Evolutionary conservation across 2,888 invertebrate genomes (phyloP), one percentile per base, ranked within the genome.

Genomic region (Acleris cristana): DNA sequence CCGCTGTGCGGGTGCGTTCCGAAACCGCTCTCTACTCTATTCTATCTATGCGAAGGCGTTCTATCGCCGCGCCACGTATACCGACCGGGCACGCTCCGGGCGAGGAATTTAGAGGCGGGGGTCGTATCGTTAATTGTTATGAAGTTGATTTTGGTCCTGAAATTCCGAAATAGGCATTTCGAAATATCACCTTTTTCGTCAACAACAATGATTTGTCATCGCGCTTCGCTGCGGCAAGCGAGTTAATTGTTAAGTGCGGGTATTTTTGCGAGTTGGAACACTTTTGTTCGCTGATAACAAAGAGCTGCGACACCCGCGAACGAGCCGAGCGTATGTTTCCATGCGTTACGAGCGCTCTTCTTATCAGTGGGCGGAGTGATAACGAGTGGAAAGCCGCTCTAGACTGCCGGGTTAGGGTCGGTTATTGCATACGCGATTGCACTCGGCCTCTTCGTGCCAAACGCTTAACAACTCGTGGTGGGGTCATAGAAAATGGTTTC

Each of bases 21-120:
- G 91, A 92, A 92, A 92, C 92, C 92, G 91, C 92, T 92, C 92
- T 92, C 92, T 92, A 92, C 92, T 92, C 92, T 92, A 92, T 92
- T 92, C 92, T 92, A 92, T 92, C 92, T 92, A 92, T 92, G 92
- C 92, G 92, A 92, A 92, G 92, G 92, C 92, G 92, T 90, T 91
- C 90, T 89, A 89, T 88, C 88, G 90, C 70, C 71, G 69, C 71
- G 71, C 90, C 89, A 86, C 90, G 91, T 90, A 89, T 88, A 90
- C 89, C 91, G 90, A 90, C 89, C 91, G 90, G 91, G 87, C 90
- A 89, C 91, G 92, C 92, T 92, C 90, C 89, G 89, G 92, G 92
- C 92, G 90, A 92, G 92, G 92, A 92, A 92, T 92, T 91, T 91
- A 90, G 92, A 91, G 90, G 91, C 91, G 92, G 92, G 92, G 92